Evolutionary conservation across 2,113 vertebrate species (phyloP).

Genomic region (Catharus fuscescens): DNA sequence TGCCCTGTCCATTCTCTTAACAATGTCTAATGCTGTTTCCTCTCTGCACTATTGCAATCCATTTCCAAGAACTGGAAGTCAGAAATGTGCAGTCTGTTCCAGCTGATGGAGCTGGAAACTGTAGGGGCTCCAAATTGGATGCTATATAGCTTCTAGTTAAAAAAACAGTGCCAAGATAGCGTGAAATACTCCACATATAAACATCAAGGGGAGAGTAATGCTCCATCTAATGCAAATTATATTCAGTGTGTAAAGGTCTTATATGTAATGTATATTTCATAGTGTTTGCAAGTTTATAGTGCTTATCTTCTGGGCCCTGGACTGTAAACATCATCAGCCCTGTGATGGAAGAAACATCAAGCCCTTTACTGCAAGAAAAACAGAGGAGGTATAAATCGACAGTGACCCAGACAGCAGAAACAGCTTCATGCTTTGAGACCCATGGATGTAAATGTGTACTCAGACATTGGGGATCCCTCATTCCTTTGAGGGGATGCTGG

Average conservation of each 20-base stretch:
- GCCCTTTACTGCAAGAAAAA: background rate
- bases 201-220: background rate
- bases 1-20: background rate
- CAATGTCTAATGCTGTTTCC: background rate
- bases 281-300: background rate
- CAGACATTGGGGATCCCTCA: background rate
- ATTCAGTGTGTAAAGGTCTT: background rate
- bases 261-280: background rate
- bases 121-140: background rate
- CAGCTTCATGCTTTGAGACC: fast-evolving
- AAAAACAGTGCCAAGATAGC: background rate
- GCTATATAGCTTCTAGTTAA: background rate
- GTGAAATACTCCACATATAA: background rate
- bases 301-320: background rate
- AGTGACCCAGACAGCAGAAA: background rate
- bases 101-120: background rate
- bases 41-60: background rate
- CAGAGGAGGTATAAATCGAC: background rate
- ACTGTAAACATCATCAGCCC: background rate
- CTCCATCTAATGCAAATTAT: background rate
- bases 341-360: background rate
- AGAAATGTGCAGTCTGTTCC: background rate
- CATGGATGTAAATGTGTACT: background rate
- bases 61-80: background rate
- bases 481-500: background rate